A percentile compares a stretch with the other conserved stretches of the same genome.
These are phyloP conservation scores for Watsonalla cultraria DNA, from an alignment of 2,888 invertebrate genomes.

Conservation along the genomic window DNA sequence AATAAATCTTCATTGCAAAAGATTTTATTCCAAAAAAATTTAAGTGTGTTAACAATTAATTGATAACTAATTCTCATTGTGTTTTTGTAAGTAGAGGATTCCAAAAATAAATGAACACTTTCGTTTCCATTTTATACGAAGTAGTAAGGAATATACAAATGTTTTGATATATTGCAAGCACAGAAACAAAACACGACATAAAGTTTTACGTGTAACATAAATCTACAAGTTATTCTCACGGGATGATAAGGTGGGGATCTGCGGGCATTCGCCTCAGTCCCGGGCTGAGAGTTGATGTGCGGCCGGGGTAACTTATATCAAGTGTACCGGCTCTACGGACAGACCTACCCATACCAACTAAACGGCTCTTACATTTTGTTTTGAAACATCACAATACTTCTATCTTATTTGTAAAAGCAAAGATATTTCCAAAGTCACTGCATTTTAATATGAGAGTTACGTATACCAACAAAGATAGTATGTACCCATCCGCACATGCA, in stretches of 20 bases:
- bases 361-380: background rate
- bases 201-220: constrained; percentile 73
- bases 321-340: constrained; percentile 1
- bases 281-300: constrained; percentile 19
- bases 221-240: constrained; percentile 73
- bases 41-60: too few relatives aligned
- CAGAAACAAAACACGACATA: constrained; percentile 68
- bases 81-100: too few relatives aligned
- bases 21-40: too few relatives aligned
- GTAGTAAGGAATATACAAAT: background rate
- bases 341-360: background rate
- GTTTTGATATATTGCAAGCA: constrained; percentile 29
- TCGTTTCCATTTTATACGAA: too few relatives aligned
- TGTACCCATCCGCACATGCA: background rate
- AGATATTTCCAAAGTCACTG: too few relatives aligned
- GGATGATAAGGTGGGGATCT: constrained; percentile 65
- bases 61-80: too few relatives aligned
- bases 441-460: background rate
- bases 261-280: constrained; percentile 25
- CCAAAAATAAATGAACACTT: too few relatives aligned
- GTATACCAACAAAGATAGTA: background rate
- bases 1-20: background rate
- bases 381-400: background rate
- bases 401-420: too few relatives aligned
- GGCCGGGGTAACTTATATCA: constrained; percentile 11